phyloP scores from a whole-genome alignment of 2,113 vertebrate genomes.

The Pithys albifrons region DNA sequence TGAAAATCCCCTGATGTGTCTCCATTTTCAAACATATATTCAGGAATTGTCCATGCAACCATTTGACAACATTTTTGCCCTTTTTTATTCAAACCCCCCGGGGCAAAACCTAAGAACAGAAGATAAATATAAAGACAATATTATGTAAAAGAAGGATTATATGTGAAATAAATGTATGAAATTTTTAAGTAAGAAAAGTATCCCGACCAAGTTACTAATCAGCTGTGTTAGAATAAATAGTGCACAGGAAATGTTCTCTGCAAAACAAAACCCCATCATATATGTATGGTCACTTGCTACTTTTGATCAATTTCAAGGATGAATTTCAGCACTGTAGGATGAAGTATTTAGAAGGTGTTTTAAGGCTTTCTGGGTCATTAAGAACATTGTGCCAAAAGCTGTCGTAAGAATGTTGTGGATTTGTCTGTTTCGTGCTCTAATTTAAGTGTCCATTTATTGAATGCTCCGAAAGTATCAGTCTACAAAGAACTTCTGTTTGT shows the following conservation, averaged over 20 bases:
- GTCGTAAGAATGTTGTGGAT: background rate
- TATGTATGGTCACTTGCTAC: background rate
- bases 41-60: background rate
- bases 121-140: background rate
- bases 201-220: background rate
- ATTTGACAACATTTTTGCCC: background rate
- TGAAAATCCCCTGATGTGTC: background rate
- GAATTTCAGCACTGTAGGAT: background rate
- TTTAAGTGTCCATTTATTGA: background rate
- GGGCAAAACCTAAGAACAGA: background rate
- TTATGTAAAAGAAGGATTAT: background rate
- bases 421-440: background rate
- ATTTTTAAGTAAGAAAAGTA: background rate
- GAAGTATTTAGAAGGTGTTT: background rate
- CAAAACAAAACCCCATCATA: background rate
- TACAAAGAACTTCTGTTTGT: background rate
- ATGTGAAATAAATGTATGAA: background rate
- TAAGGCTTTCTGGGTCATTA: background rate
- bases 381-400: background rate
- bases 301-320: background rate
- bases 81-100: background rate
- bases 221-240: background rate
- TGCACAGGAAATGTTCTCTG: background rate
- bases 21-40: background rate
- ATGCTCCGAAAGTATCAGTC: background rate